A percentile compares a stretch with the other conserved stretches of the same genome.
These are phyloP conservation scores for Julus scanicus DNA, from an alignment of 2,888 invertebrate species.

Conservation along the genomic window DNA sequence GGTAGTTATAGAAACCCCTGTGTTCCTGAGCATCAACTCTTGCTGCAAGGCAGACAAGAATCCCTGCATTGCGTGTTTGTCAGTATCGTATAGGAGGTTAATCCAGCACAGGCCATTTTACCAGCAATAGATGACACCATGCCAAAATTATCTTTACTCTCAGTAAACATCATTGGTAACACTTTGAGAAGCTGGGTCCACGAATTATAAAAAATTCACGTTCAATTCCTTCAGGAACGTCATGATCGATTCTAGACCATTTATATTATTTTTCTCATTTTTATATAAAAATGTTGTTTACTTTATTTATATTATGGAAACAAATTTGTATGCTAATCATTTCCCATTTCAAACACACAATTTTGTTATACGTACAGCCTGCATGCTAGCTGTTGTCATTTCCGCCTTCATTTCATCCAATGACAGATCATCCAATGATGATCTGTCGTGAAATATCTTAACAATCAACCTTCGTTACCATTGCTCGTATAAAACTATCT, in stretches of 20 bases:
- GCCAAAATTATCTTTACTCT: conserved; percentile 62
- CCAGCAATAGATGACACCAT: conserved; percentile 64
- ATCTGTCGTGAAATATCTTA: no score
- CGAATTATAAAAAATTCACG: conserved; percentile 64
- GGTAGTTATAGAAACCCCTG: conserved; percentile 46
- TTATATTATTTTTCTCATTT: no score
- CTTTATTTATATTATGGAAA: no score
- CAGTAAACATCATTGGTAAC: conserved; percentile 61
- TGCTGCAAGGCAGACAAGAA: conserved; percentile 47
- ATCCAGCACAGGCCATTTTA: conserved; percentile 57
- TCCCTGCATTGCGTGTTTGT: conserved; percentile 34
- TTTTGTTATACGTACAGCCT: no score
- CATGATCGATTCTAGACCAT: neutral
- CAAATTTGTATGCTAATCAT: no score
- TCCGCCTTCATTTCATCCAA: no score
- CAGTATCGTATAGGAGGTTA: neutral
- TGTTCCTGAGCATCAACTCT: conserved; percentile 7
- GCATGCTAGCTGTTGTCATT: no score
- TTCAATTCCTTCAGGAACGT: conserved; percentile 58
- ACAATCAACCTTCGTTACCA: no score
- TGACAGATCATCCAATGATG: no score
- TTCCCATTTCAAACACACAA: no score
- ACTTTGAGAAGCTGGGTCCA: conserved; percentile 63
- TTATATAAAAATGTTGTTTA: no score
- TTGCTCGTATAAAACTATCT: no score